These are phyloP conservation scores for Drosophila sucinea DNA, from an alignment of 1,140 invertebrate genomes.

Conservation along the genomic window DNA sequence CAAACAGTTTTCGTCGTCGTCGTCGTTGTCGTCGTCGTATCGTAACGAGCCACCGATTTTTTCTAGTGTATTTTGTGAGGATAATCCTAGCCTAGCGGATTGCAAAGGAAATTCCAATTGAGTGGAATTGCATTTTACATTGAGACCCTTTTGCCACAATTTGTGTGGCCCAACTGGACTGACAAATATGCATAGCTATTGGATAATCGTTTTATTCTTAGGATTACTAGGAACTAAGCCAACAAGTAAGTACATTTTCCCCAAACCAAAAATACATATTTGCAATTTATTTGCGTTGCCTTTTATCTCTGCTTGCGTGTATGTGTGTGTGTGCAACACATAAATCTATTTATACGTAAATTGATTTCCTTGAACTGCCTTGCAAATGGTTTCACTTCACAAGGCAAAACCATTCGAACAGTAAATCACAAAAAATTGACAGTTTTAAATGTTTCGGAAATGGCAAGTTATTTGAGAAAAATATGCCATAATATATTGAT, in stretches of 20 bases:
- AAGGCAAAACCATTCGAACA: background rate
- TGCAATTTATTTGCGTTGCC: constrained; percentile 9
- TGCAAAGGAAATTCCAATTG: constrained; percentile 20
- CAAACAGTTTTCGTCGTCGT: constrained; percentile 43
- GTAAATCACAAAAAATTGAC: constrained; percentile 8
- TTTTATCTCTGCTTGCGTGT: constrained; percentile 7
- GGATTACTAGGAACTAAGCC: constrained; percentile 75
- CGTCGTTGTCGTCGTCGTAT: constrained; percentile 17
- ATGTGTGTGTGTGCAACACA: background rate
- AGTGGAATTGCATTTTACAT: constrained; percentile 29
- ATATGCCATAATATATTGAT: background rate
- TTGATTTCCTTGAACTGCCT: constrained; percentile 8
- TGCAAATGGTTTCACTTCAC: constrained; percentile 1
- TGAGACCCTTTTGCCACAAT: constrained; percentile 18
- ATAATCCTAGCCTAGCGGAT: constrained; percentile 54
- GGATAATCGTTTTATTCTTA: constrained; percentile 81
- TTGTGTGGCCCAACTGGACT: constrained; percentile 11
- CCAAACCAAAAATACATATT: constrained; percentile 4
- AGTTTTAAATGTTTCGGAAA: constrained; percentile 8
- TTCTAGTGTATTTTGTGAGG: constrained; percentile 54
- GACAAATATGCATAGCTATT: constrained; percentile 76
- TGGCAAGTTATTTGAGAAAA: background rate
- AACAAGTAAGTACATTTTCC: constrained; percentile 73
- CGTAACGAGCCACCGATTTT: constrained; percentile 65
- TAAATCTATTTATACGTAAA: constrained; percentile 12